These are phyloP conservation scores for Furcula furcula DNA, from an alignment of 2,888 invertebrate species.

Conservation along the genomic window DNA sequence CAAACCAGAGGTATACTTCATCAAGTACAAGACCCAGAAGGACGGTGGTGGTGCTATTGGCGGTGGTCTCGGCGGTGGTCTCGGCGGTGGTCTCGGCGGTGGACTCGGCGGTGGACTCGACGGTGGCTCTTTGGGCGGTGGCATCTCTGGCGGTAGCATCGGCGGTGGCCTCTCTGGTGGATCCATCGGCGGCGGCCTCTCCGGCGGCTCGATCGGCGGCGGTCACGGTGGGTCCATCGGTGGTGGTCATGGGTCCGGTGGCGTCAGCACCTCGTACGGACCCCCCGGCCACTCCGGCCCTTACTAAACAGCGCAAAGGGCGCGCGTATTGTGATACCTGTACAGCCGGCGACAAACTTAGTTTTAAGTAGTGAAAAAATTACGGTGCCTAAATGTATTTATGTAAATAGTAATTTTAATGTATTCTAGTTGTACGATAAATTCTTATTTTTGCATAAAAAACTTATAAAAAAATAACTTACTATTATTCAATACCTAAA, in stretches of 20 bases:
- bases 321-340: conserved; percentile 76
- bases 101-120: conserved; percentile 30
- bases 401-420: conserved; percentile 83
- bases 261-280: conserved; percentile 83
- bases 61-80: conserved; percentile 32
- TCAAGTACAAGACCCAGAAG: conserved; percentile 90
- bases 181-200: conserved; percentile 31
- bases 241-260: conserved; percentile 47
- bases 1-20: conserved; percentile 93
- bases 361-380: conserved; percentile 80
- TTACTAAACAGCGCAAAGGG: conserved; percentile 72
- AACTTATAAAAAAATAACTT: conserved; percentile 53
- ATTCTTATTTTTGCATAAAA: conserved; percentile 77
- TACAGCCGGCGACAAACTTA: conserved; percentile 75
- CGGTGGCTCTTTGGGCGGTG: conserved; percentile 29
- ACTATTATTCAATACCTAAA: conserved; percentile 15
- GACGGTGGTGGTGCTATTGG: conserved; percentile 51
- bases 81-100: conserved; percentile 33
- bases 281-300: conserved; percentile 86
- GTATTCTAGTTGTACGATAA: conserved; percentile 77
- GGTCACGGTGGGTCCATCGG: conserved; percentile 43
- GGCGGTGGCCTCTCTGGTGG: conserved; percentile 41
- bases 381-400: conserved; percentile 83
- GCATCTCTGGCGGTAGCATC: conserved; percentile 32
- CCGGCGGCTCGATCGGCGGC: conserved; percentile 34